Percentiles rank a stretch among this genome's conserved stretches.
Conservation (phyloP, 2,113 vertebrate species). For the Myrmecobius fasciatus region DNA sequence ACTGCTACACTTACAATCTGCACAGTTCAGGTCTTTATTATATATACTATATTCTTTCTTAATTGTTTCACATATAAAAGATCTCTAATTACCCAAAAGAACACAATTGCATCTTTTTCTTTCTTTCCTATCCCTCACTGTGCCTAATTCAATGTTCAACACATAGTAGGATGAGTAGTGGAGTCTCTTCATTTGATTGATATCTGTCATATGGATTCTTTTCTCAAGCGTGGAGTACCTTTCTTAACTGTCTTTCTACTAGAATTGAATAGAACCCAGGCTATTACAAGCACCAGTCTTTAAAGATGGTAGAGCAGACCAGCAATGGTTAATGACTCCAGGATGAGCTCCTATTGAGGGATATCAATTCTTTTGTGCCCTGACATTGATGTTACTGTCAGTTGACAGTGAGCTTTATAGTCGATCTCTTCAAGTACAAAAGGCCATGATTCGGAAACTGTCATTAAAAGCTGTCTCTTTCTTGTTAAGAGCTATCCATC, state of each 20-base stretch:
- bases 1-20: not conserved
- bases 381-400: constrained; percentile 76
- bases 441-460: constrained; percentile 72
- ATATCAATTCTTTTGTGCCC: constrained; percentile 65
- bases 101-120: not conserved
- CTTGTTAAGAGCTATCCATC: constrained; percentile 73
- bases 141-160: not conserved
- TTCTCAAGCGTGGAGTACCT: not conserved
- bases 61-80: not conserved
- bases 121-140: not conserved
- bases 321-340: constrained; percentile 64
- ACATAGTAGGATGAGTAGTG: not conserved
- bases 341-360: constrained; percentile 71
- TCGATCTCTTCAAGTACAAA: constrained; percentile 77
- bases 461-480: constrained; percentile 76
- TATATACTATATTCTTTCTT: not conserved
- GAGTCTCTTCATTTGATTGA: not conserved
- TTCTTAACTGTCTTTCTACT: not conserved
- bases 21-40: not conserved
- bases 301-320: constrained; percentile 35
- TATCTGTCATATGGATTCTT: not conserved
- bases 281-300: not conserved
- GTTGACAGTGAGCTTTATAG: constrained; percentile 80
- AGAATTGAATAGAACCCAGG: not conserved
- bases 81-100: not conserved